These are phyloP conservation scores for Stigmatopora argus DNA, from an alignment of 2,113 vertebrate species.

Conservation along the genomic window DNA sequence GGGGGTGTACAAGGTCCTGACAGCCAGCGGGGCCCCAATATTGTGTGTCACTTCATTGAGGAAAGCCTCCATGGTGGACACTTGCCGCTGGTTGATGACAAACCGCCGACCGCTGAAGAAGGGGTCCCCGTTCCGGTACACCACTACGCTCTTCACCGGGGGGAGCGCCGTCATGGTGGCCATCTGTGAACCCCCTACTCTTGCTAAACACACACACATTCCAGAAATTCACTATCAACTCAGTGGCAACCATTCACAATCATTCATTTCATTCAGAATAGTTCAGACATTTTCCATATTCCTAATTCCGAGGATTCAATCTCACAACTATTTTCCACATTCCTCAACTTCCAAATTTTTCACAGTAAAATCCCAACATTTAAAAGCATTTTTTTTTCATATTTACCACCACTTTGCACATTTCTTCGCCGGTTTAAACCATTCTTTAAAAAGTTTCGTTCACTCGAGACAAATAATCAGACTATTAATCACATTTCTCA, in stretches of 20 bases:
- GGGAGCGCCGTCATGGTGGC: conserved; percentile 53
- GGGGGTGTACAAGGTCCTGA: conserved; percentile 82
- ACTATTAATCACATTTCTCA: neutral
- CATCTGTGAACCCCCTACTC: conserved; percentile 63
- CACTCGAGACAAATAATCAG: neutral
- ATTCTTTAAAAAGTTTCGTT: neutral
- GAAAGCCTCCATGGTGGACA: conserved; percentile 79
- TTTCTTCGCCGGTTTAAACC: neutral
- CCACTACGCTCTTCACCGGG: conserved; percentile 76
- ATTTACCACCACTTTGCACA: neutral
- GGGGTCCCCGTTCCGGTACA: conserved; percentile 84
- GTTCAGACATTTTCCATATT: neutral
- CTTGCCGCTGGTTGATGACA: conserved; percentile 78
- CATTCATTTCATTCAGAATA: neutral
- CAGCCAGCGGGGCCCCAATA: conserved; percentile 71
- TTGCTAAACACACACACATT: conserved; percentile 3
- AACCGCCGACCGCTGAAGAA: conserved; percentile 78
- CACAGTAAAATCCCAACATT: neutral
- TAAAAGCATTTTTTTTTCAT: neutral
- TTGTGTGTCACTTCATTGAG: conserved; percentile 79
- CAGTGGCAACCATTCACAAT: too few relatives aligned
- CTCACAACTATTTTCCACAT: neutral
- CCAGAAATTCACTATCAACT: conserved; percentile 1
- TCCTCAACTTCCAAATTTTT: neutral
- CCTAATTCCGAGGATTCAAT: neutral